These are phyloP conservation scores for Cephalophus harveyi DNA, from an alignment of 2,113 vertebrate species.

Conservation along the genomic window DNA sequence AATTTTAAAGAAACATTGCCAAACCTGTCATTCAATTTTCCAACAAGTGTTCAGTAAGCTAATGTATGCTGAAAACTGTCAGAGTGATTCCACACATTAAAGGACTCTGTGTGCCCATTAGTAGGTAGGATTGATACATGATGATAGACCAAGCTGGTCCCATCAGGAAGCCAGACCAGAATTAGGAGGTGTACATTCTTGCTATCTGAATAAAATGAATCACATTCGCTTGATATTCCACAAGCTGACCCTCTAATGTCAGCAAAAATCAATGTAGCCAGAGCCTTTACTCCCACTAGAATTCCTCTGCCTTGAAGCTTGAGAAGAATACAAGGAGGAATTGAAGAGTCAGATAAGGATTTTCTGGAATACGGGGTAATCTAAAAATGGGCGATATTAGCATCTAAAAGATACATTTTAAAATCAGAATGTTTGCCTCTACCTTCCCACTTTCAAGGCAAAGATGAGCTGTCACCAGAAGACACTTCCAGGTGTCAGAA, in stretches of 20 bases:
- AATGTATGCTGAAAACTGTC: constrained; percentile 56
- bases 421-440: neutral
- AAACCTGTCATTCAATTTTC: constrained; percentile 55
- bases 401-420: neutral
- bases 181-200: neutral
- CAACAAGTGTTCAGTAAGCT: constrained; percentile 40
- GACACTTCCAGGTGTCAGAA: neutral
- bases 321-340: neutral
- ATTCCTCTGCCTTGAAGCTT: neutral
- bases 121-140: neutral
- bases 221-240: neutral
- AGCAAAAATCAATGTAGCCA: neutral
- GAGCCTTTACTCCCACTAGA: neutral
- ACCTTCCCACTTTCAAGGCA: neutral
- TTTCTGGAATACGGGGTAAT: neutral
- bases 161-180: neutral
- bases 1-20: constrained; percentile 40
- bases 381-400: neutral
- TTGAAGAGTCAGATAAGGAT: neutral
- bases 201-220: neutral
- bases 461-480: neutral
- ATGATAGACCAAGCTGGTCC: neutral
- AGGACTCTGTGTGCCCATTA: constrained; percentile 2
- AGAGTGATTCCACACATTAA: neutral
- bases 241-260: neutral